Conservation (phyloP, 2,113 vertebrate genomes). For the Malurus elegans region DNA sequence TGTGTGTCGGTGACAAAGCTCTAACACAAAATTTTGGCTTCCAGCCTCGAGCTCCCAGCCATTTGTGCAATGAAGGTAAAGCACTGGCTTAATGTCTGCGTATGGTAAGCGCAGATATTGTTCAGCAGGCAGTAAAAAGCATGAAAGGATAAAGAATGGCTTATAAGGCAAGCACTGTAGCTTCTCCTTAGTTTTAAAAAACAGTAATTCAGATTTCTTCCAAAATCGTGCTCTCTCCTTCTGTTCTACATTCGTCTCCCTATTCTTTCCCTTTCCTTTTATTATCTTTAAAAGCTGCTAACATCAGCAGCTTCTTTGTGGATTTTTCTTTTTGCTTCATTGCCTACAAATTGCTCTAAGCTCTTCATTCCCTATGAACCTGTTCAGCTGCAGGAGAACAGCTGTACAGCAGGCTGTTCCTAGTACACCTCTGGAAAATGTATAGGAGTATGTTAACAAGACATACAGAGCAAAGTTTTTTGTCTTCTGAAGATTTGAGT, state of each 20-base stretch:
- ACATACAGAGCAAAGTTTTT: background rate
- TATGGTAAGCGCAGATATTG: background rate
- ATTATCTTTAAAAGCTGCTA: constrained; percentile 65
- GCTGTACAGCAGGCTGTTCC: constrained; percentile 60
- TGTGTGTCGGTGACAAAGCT: background rate
- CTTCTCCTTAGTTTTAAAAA: constrained; percentile 33
- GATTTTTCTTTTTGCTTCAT: constrained; percentile 69
- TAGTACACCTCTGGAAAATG: constrained; percentile 38
- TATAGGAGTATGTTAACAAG: constrained; percentile 46
- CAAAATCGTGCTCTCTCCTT: background rate
- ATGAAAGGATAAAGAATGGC: background rate
- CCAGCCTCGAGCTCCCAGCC: background rate
- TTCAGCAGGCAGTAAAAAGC: constrained; percentile 23
- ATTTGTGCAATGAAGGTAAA: background rate
- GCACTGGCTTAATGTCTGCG: background rate
- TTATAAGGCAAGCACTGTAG: constrained; percentile 20
- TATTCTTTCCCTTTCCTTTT: constrained; percentile 38
- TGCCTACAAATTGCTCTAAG: constrained; percentile 76
- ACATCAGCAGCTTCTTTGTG: constrained; percentile 72
- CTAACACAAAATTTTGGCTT: background rate
- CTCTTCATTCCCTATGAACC: constrained; percentile 64
- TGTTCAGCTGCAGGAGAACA: constrained; percentile 69
- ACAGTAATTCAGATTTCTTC: constrained; percentile 41
- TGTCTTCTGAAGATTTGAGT: background rate
- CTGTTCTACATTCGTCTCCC: constrained; percentile 3